These are phyloP conservation scores for Mastomys natalensis DNA, from an alignment of 2,113 vertebrate species.

Conservation along the genomic window DNA sequence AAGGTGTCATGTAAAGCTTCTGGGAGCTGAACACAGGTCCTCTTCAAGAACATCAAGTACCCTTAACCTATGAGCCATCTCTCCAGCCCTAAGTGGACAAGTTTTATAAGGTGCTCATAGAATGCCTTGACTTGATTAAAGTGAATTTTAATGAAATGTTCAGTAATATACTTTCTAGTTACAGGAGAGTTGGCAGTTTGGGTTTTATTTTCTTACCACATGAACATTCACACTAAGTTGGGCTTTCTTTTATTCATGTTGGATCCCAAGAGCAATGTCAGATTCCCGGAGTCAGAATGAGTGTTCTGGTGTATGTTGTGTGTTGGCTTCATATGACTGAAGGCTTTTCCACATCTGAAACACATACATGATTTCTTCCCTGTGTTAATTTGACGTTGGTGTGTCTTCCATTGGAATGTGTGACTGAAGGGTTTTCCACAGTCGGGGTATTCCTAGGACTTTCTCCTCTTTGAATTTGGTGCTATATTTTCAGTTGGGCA, in stretches of 20 bases:
- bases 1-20: neutral
- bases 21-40: neutral
- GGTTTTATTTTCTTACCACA: neutral
- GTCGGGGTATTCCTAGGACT: conserved; percentile 54
- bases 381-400: neutral
- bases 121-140: neutral
- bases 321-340: neutral
- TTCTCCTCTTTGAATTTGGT: neutral
- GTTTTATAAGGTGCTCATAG: neutral
- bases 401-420: neutral
- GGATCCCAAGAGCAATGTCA: neutral
- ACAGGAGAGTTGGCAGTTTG: neutral
- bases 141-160: neutral
- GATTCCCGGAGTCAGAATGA: too few relatives aligned
- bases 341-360: neutral
- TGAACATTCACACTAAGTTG: neutral
- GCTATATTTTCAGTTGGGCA: neutral
- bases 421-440: neutral
- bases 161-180: neutral
- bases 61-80: neutral
- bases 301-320: neutral
- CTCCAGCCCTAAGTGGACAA: neutral
- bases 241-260: neutral
- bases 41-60: neutral
- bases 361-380: neutral